Percentiles rank a stretch among this genome's conserved stretches.
Evolutionary conservation across 1,140 invertebrate genomes (phyloP).

Genomic region (Brachionus plicatilis): DNA sequence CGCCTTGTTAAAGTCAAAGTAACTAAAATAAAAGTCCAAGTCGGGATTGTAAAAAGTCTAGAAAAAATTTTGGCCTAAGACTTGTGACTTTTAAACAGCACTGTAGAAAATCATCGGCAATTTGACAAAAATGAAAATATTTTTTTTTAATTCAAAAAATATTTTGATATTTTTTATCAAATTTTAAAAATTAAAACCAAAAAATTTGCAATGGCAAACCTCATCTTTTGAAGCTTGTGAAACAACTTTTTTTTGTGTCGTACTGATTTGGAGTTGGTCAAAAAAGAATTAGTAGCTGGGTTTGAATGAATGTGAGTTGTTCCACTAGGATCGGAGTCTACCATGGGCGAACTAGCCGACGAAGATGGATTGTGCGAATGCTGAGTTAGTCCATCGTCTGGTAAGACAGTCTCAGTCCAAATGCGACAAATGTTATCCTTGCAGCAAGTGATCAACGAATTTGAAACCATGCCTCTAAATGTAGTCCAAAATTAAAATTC

Average conservation of each 20-base stretch:
- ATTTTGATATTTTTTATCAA: no score
- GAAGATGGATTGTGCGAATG: not conserved
- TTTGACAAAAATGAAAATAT: no score
- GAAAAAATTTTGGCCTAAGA: no score
- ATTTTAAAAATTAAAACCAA: no score
- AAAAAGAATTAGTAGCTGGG: conserved; percentile 73
- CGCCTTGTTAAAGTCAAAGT: no score
- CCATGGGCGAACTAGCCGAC: not conserved
- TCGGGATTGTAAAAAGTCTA: no score
- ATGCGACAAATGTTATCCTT: conserved; percentile 95
- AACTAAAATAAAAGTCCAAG: no score
- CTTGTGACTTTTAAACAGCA: no score
- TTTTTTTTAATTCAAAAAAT: no score
- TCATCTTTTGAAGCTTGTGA: conserved; percentile 40
- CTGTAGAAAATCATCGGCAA: no score
- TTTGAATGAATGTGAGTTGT: conserved; percentile 71
- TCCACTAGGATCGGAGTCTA: conserved; percentile 43
- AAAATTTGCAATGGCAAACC: not conserved
- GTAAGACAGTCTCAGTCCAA: conserved; percentile 93
- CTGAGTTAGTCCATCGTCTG: conserved; percentile 80
- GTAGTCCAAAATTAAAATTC: conserved; percentile 3
- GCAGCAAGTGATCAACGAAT: conserved; percentile 95
- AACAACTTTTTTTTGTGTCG: conserved; percentile 42
- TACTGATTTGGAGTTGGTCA: conserved; percentile 45
- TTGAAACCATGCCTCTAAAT: conserved; percentile 81